These are phyloP conservation scores for Aphelinus atriplicis DNA, from an alignment of 1,140 invertebrate species.

Conservation along the genomic window DNA sequence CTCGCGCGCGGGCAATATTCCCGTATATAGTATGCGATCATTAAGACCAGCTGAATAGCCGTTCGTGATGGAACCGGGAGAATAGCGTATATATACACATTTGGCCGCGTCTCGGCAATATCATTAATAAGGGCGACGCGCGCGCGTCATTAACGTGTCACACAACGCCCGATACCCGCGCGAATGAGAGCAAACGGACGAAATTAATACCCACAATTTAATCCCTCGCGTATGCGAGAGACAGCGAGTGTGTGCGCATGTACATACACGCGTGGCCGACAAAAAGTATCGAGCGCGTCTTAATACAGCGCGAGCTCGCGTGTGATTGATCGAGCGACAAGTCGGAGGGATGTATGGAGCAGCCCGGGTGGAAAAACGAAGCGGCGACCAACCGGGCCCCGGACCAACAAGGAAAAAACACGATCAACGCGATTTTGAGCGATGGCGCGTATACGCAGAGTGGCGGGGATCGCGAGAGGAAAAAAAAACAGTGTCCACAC, in stretches of 20 bases:
- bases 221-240: not conserved
- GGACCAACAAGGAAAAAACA: not conserved
- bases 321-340: conserved; percentile 23
- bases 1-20: too few species aligned
- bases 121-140: not conserved
- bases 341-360: not conserved
- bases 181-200: not conserved
- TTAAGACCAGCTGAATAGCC: too few species aligned
- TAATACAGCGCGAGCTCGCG: not conserved
- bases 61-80: too few species aligned
- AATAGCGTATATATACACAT: too few species aligned
- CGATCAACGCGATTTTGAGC: conserved; percentile 29
- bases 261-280: not conserved
- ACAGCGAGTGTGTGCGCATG: too few species aligned
- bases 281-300: not conserved
- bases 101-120: too few species aligned
- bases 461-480: not conserved
- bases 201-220: conserved; percentile 21
- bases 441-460: not conserved
- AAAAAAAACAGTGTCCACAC: not conserved
- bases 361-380: not conserved
- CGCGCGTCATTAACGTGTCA: conserved; percentile 11
- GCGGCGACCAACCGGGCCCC: not conserved
- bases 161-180: not conserved
- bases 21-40: too few species aligned